Evolutionary conservation across 2,113 vertebrate species (phyloP).

Genomic region (Dasypus novemcinctus): DNA sequence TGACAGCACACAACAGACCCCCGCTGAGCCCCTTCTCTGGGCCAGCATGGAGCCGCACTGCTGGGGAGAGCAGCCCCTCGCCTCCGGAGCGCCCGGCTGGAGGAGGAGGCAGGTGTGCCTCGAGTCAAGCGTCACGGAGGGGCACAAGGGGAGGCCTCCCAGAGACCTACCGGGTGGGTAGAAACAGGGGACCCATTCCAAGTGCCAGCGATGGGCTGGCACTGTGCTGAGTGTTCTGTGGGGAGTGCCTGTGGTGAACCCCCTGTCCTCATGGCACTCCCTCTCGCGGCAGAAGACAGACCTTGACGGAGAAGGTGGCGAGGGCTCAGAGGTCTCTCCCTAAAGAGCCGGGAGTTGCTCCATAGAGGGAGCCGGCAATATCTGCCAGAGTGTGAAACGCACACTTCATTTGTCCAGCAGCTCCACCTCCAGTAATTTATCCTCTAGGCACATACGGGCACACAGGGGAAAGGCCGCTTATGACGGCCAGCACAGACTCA

Average conservation of each 20-base stretch:
- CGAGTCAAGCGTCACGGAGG: neutral
- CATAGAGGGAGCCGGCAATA: neutral
- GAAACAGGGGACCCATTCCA: neutral
- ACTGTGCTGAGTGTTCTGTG: too few species aligned
- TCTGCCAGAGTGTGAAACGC: neutral
- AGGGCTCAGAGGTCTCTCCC: neutral
- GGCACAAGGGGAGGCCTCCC: neutral
- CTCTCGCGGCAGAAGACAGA: neutral
- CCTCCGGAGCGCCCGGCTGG: neutral
- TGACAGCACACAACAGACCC: neutral
- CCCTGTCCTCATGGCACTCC: neutral
- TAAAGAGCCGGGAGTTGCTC: neutral
- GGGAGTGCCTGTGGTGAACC: fast-evolving
- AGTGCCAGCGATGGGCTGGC: neutral
- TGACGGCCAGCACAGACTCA: neutral
- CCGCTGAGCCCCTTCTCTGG: neutral
- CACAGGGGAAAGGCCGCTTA: neutral
- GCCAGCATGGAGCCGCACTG: neutral
- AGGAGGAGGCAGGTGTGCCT: neutral
- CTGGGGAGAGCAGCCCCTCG: neutral
- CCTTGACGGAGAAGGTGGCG: neutral
- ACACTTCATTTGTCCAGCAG: neutral
- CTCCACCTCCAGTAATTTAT: neutral
- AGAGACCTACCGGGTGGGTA: neutral
- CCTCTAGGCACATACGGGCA: neutral